Evolutionary conservation across 1,140 invertebrate genomes (phyloP), one percentile per base, ranked within the genome.

Genomic region (Marisa cornuarietis): DNA sequence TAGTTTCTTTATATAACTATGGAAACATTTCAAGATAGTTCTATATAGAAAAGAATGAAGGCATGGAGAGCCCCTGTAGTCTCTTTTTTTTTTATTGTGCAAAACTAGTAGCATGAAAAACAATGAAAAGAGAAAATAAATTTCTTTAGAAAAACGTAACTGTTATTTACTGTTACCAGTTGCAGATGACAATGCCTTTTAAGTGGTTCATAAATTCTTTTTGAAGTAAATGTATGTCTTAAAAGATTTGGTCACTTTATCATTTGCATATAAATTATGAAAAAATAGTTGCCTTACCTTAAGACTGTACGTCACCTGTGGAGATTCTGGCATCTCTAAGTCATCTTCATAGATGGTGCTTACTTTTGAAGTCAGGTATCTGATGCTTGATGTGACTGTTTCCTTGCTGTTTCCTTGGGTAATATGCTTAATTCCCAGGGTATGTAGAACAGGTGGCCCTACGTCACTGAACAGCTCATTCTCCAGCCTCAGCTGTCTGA

Each of bases 241-340:
- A 63, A 18, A n/a, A 63, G 62, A n/a, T n/a, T 63, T 20, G 4
- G 62, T 7, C 62, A 20, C n/a, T 20, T 20, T 63, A 4, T 63
- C 2, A 20, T 63, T 7, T 63, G n/a, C 18, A 20, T 63, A 20
- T 63, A 20, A 20, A 20, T 63, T 63, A 20, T 63, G 18, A 63
- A 6, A 68, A 68, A 68, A 1, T 22, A 68, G 2, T 13, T 11
- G 22, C 11, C 20, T 61, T 74, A 74, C 72, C 54, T 74, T 74
- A 61, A 74, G 72, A 74, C 72, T 74, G 72, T 62, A 74, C n/a
- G 72, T 74, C 18, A 74, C n/a, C n/a, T 74, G 52, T 62, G 72
- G 72, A 61, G 72, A 61, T 18, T 52, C 24, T 54, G 72, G 72
- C 72, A 74, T 22, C 22, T 74, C 72, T n/a, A 74, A 61, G 10